A percentile compares a stretch with the other conserved stretches of the same genome.
Evolutionary conservation across 2,888 invertebrate species (phyloP).

Genomic region (Drosophila maculinotata): DNA sequence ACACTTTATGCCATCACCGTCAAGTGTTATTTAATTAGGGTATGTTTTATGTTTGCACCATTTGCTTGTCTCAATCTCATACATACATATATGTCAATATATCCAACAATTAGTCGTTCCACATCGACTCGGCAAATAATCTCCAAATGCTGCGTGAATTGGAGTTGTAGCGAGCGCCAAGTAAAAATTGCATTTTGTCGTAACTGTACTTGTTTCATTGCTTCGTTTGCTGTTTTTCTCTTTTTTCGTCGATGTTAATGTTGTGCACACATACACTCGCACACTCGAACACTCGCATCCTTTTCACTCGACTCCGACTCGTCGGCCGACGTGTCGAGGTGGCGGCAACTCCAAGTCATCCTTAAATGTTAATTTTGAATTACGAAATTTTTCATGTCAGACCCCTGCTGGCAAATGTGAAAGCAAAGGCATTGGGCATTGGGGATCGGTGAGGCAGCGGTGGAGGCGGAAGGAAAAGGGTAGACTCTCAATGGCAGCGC

Average conservation of each 20-base stretch:
- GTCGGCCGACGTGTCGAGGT: slow-evolving; percentile 39
- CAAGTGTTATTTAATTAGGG: slow-evolving; percentile 9
- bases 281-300: slow-evolving; percentile 40
- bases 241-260: slow-evolving; percentile 73
- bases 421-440: slow-evolving; percentile 21
- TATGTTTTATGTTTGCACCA: neutral
- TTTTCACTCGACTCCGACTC: slow-evolving; percentile 46
- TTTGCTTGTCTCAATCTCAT: neutral
- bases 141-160: slow-evolving; percentile 72
- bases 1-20: neutral
- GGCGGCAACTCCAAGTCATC: slow-evolving; percentile 77
- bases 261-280: slow-evolving; percentile 49
- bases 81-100: neutral
- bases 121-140: slow-evolving; percentile 51
- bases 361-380: slow-evolving; percentile 82
- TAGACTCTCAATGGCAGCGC: slow-evolving; percentile 49
- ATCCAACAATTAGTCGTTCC: slow-evolving; percentile 2
- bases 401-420: slow-evolving; percentile 43
- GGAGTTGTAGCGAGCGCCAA: slow-evolving; percentile 46
- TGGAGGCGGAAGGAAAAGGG: neutral
- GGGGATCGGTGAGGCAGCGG: neutral
- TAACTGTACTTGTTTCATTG: slow-evolving; percentile 63
- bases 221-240: slow-evolving; percentile 56
- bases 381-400: slow-evolving; percentile 78
- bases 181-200: slow-evolving; percentile 65